Conservation (phyloP, 2,113 vertebrate species). For the Tyto alba region DNA sequence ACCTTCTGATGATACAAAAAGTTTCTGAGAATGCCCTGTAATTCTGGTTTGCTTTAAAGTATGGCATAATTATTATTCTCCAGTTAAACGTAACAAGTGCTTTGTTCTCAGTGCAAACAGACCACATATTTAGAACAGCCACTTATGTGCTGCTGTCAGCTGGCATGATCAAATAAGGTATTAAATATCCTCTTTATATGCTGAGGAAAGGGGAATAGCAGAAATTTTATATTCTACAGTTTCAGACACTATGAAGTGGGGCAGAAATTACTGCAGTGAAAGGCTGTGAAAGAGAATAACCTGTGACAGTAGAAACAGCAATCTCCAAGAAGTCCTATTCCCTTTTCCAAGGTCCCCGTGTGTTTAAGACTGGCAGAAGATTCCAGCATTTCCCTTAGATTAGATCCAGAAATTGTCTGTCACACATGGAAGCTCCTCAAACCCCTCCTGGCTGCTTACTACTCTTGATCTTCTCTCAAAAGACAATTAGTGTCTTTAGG, state of each 20-base stretch:
- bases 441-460: background rate
- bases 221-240: background rate
- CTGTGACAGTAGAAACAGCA: background rate
- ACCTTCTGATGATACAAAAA: background rate
- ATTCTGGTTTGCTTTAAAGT: background rate
- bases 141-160: background rate
- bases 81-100: background rate
- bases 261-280: background rate
- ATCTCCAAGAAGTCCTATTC: background rate
- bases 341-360: background rate
- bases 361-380: background rate
- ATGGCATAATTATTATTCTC: background rate
- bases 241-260: background rate
- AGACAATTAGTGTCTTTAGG: background rate
- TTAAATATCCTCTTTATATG: background rate
- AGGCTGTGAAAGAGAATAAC: background rate
- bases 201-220: background rate
- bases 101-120: background rate
- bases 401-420: background rate
- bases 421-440: background rate
- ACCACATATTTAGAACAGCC: background rate
- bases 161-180: background rate
- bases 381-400: background rate
- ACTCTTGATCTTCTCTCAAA: background rate
- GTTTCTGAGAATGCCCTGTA: background rate